phyloP scores from a whole-genome alignment of 2,113 vertebrate species.

The Chaenogobius annularis region DNA sequence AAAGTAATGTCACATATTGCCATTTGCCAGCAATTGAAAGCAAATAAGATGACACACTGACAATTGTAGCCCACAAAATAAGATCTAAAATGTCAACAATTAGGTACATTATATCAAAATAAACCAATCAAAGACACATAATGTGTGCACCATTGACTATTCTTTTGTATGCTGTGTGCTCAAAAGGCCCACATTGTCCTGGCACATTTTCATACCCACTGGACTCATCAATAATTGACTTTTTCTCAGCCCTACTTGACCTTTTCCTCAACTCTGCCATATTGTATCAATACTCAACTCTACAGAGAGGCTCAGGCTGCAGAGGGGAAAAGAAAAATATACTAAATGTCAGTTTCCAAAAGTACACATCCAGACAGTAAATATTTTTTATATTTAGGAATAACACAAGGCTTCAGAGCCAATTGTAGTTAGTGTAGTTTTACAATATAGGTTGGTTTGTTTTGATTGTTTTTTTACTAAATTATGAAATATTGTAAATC shows the following conservation, averaged over 20 bases:
- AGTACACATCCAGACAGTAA: background rate
- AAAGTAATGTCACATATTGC: background rate
- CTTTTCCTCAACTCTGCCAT: slow-evolving; percentile 21
- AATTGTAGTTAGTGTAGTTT: too few species aligned
- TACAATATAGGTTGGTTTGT: too few species aligned
- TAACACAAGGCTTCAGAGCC: too few species aligned
- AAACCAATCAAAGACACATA: background rate
- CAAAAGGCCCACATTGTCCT: slow-evolving; percentile 20
- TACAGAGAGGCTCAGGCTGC: background rate
- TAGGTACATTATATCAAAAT: background rate
- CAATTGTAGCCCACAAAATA: background rate
- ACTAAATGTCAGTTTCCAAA: background rate
- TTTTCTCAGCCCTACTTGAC: slow-evolving; percentile 26
- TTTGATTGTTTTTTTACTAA: too few species aligned
- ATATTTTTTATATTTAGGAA: background rate
- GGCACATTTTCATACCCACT: slow-evolving; percentile 25
- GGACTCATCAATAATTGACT: slow-evolving; percentile 45
- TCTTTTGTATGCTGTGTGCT: background rate
- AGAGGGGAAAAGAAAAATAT: background rate
- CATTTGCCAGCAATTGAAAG: background rate
- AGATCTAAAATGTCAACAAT: background rate
- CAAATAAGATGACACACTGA: background rate
- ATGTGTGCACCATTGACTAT: background rate
- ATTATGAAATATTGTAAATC: too few species aligned
- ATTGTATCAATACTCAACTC: slow-evolving; percentile 16